These are phyloP conservation scores for Syrphus vitripennis DNA, from an alignment of 2,888 invertebrate species.

Conservation along the genomic window DNA sequence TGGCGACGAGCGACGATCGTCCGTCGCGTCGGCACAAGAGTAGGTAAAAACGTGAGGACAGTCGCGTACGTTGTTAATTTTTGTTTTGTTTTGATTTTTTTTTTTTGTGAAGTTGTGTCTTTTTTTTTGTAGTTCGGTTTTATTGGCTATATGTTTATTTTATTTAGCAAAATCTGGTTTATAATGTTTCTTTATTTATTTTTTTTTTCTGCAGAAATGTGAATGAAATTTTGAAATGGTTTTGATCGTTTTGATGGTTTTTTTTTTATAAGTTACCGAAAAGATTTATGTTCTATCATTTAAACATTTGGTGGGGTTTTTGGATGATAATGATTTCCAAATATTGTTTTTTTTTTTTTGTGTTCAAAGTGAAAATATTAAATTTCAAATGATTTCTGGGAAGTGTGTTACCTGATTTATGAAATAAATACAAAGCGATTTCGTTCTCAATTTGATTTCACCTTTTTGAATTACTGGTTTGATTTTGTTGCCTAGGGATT, in stretches of 20 bases:
- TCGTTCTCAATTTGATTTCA: neutral
- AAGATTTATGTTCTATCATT: constrained; percentile 49
- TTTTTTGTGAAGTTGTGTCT: neutral
- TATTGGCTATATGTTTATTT: neutral
- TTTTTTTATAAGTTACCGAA: neutral
- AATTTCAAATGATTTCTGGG: no score
- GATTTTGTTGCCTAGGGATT: no score
- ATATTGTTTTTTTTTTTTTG: neutral
- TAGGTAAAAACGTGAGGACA: constrained; percentile 54
- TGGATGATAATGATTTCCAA: constrained; percentile 12
- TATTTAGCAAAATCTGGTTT: neutral
- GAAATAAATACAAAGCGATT: neutral
- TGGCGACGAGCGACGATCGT: neutral
- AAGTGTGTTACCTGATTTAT: no score
- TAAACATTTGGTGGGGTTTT: neutral
- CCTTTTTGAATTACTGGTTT: neutral
- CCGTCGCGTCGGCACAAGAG: neutral
- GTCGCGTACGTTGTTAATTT: constrained; percentile 49
- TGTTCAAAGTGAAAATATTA: no score
- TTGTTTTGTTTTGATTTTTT: constrained; percentile 10
- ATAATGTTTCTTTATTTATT: neutral
- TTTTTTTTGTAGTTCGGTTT: neutral
- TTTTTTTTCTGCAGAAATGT: constrained; percentile 7
- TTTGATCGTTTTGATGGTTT: constrained; percentile 20
- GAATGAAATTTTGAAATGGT: constrained; percentile 45